A percentile compares a stretch with the other conserved stretches of the same genome.
Conservation (phyloP, 2,113 vertebrate genomes). For the Machaerirhynchus nigripectus region DNA sequence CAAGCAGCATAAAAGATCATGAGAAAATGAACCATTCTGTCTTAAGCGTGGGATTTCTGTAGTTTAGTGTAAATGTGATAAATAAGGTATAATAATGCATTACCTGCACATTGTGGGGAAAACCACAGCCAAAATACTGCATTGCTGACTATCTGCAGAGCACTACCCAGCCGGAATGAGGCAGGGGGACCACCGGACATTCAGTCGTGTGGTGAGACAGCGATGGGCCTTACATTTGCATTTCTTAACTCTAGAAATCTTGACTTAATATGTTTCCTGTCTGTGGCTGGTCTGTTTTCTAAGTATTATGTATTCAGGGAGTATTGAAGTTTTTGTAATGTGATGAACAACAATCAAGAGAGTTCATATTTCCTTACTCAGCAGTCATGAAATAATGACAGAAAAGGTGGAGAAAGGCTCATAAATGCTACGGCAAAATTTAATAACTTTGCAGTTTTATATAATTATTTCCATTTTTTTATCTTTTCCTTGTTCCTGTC, state of each 20-base stretch:
- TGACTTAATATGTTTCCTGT: background rate
- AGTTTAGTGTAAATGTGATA: background rate
- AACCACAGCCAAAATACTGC: background rate
- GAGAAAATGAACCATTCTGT: background rate
- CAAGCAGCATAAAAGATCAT: background rate
- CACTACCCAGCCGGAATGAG: background rate
- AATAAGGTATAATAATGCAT: background rate
- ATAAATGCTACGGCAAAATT: background rate
- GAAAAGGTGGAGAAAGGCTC: background rate
- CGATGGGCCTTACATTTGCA: background rate
- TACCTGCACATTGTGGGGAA: background rate
- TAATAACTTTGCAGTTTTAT: background rate
- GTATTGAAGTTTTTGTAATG: background rate
- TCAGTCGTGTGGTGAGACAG: no score
- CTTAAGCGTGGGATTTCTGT: background rate
- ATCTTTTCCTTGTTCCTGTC: background rate
- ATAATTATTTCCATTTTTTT: background rate
- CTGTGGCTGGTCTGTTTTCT: background rate
- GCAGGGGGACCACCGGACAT: background rate
- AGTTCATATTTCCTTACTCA: background rate
- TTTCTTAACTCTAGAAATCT: background rate
- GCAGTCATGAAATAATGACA: background rate
- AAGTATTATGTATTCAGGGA: background rate
- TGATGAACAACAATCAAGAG: background rate
- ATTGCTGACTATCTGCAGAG: background rate